phyloP scores from a whole-genome alignment of 2,797 vertebrate species.

The Jordanella pulchra region DNA sequence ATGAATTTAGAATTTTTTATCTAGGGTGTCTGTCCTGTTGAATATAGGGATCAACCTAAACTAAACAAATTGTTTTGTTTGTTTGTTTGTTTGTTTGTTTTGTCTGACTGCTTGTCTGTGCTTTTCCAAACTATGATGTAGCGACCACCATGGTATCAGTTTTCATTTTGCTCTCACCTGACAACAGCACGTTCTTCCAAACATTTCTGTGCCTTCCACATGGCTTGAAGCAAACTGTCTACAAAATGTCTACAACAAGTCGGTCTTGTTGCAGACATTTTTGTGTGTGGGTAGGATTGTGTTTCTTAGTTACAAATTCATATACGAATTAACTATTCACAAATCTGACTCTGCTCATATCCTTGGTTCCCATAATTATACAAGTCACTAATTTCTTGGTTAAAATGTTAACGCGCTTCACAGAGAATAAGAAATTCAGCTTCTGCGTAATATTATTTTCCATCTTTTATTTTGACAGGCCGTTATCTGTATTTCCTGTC shows the following conservation, averaged over 20 bases:
- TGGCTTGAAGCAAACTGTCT: neutral
- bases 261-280: too few relatives aligned
- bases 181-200: neutral
- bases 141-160: too few relatives aligned
- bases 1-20: neutral
- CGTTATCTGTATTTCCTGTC: conserved; percentile 51
- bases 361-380: neutral
- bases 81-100: too few relatives aligned
- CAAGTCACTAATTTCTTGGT: neutral
- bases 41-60: too few relatives aligned
- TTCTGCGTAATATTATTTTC: neutral
- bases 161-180: too few relatives aligned
- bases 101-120: too few relatives aligned
- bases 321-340: neutral
- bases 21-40: neutral
- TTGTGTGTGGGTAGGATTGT: neutral
- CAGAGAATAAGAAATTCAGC: neutral
- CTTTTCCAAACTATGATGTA: too few relatives aligned
- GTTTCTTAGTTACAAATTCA: neutral
- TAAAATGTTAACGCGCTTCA: neutral
- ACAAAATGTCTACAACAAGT: too few relatives aligned
- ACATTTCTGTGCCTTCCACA: neutral
- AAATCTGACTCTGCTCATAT: neutral
- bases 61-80: neutral
- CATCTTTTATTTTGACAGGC: conserved; percentile 59